Conservation (phyloP, 2,797 vertebrate species). For the Thamnophis elegans region DNA sequence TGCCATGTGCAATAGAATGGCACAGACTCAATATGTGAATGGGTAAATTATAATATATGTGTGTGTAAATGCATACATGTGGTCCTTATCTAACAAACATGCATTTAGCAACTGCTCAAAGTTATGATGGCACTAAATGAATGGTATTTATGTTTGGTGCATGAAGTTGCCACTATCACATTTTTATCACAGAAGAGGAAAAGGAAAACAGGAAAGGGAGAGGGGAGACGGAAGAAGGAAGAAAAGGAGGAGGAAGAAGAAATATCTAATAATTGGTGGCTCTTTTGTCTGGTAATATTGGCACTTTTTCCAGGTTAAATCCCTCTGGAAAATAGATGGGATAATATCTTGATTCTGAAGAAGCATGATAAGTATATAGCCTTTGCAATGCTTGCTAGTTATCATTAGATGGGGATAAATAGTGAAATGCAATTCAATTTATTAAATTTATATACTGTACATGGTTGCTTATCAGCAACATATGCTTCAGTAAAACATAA, state of each 20-base stretch:
- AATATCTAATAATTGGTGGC: background rate
- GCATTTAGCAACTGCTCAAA: background rate
- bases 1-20: background rate
- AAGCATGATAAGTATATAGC: background rate
- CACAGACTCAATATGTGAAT: background rate
- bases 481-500: background rate
- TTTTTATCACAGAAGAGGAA: background rate
- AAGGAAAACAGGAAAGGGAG: background rate
- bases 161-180: background rate
- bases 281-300: background rate
- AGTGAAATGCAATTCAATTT: background rate
- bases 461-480: background rate
- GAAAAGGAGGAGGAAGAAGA: background rate
- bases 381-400: background rate
- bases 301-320: background rate
- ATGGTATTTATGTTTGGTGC: background rate
- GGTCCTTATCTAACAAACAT: background rate
- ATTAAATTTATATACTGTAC: background rate
- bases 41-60: background rate
- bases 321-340: background rate
- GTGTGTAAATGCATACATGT: background rate
- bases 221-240: background rate
- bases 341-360: background rate
- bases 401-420: constrained; percentile 12
- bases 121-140: background rate